Base-by-base conservation (phyloP, 2,113 vertebrate species). In the Chelonoidis abingdonii region DNA sequence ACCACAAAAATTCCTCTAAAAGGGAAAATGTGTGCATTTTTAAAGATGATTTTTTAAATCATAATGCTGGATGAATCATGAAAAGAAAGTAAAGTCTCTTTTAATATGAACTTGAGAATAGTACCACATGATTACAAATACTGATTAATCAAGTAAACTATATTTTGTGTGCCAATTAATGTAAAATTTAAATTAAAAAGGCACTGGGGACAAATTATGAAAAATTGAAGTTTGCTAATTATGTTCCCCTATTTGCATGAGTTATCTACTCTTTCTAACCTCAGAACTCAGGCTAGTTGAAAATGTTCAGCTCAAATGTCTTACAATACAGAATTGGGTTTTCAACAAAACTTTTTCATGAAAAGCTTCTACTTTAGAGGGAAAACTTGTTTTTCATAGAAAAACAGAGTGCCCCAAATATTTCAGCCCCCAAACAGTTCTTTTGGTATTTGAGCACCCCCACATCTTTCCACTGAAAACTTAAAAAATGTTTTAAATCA, bases 1-100 rank as follows among this genome's bases (percentile, higher is more conserved):
- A 69, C 65, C 80, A 89, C 93, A 97, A 95, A 96, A 94, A 82
- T 88, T 95, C 84, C 83, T 89, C 86, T 94, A 54, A 93, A 57
- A 79, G 84, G 94, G 95, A 96, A n/a, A 97, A 95, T 87, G 25
- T 62, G 3, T 29, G 89, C 0, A 0, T 4, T 81, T 10, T 88
- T 96, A 83, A 53, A 90, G 93, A 86, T 88, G 31, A n/a, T n/a
- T 69, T 69, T 69, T 69, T 69, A 69, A 69, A n/a, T n/a, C 62
- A 62, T 62, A n/a, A 69, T 69, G 62, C 35, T 69, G 14, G 7
- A n/a, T 95, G 81, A 93, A 93, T 94, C 13, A 72, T 94, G 79
- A 82, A 81, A 59, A 97, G 83, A 81, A 93, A 97, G 95, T 62
- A 85, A 79, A 57, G 94, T 97, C 44, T 89, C 93, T 69, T 84